A percentile compares a stretch with the other conserved stretches of the same genome.
phyloP scores from a whole-genome alignment of 2,113 vertebrate genomes.

The Agapornis roseicollis region DNA sequence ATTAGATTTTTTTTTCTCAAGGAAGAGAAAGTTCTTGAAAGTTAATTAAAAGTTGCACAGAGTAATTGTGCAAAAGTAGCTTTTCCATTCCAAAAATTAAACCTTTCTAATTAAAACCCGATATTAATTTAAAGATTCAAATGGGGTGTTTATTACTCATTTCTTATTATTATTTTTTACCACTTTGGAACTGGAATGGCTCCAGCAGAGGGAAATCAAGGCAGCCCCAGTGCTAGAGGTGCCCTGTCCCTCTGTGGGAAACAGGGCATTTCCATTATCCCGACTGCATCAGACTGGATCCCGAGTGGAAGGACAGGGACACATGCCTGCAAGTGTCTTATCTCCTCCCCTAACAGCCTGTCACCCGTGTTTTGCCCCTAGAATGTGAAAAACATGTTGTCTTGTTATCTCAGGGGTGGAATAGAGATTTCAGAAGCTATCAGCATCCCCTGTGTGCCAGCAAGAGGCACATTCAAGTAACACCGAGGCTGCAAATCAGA shows the following conservation, averaged over 20 bases:
- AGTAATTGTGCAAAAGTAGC: constrained; percentile 76
- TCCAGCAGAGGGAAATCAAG: not conserved
- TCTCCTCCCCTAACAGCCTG: not conserved
- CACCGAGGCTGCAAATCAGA: not conserved
- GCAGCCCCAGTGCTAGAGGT: not conserved
- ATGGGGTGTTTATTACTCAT: constrained; percentile 70
- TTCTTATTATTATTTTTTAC: constrained; percentile 64
- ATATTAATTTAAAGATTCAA: constrained; percentile 71
- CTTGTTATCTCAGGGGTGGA: not conserved
- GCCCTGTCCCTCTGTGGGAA: not conserved
- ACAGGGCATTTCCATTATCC: not conserved
- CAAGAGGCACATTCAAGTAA: not conserved
- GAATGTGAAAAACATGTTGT: not conserved
- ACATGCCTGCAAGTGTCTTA: not conserved
- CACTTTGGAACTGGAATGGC: not conserved
- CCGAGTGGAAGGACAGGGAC: not conserved
- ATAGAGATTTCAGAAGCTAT: not conserved
- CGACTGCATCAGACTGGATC: not conserved
- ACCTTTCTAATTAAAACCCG: constrained; percentile 78
- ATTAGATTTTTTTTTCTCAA: constrained; percentile 74
- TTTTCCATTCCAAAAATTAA: constrained; percentile 77
- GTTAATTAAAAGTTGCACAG: constrained; percentile 80
- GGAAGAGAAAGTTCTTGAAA: constrained; percentile 76
- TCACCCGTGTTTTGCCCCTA: not conserved
- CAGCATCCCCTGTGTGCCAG: not conserved